Evolutionary conservation across 2,113 vertebrate species (phyloP), one percentile per base, ranked within the genome.

Genomic region (Nibea coibor): DNA sequence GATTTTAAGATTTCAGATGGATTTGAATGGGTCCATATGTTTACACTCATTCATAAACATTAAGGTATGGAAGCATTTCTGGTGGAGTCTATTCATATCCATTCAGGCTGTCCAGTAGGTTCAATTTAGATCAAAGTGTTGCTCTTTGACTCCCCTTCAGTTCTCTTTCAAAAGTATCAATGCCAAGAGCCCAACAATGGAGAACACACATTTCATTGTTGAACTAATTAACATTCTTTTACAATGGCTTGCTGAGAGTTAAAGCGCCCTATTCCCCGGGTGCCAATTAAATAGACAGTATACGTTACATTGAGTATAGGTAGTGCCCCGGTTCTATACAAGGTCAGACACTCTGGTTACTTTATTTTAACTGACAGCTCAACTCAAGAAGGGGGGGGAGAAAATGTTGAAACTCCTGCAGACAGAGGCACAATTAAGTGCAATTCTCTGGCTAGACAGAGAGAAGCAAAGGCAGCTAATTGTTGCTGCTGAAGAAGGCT

Each of bases 161-260:
- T 72, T 79, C 73, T 71, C 69, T 80, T 88, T 92, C 86, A 87
- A 84, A 86, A 67, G 82, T 87, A 89, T 88, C 87, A 85, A 82
- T 90, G 58, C 82, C 76, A 85, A 75, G 58, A 78, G 81, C 72
- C 70, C 67, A 65, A 90, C 87, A 92, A 92, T 81, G 72, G 85
- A 72, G 78, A 88, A 83, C 86, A 85, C 71, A 88, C 79, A 84
- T 87, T 86, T 91, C 85, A 87, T 91, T 91, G 86, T 80, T 84
- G 63, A 82, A 85, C 91, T 93, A 93, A 93, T 93, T 91, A 90
- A 93, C 88, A 93, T 92, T 93, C 91, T 91, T 91, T 78, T 82
- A 87, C 80, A 63, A 84, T 63, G 79, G 78, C 87, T 89, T 65
- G 75, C 90, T 92, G 91, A 71, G 91, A 93, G 83, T 82, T 80